These are phyloP conservation scores for Sprattus sprattus DNA, from an alignment of 2,113 vertebrate species.

Conservation along the genomic window DNA sequence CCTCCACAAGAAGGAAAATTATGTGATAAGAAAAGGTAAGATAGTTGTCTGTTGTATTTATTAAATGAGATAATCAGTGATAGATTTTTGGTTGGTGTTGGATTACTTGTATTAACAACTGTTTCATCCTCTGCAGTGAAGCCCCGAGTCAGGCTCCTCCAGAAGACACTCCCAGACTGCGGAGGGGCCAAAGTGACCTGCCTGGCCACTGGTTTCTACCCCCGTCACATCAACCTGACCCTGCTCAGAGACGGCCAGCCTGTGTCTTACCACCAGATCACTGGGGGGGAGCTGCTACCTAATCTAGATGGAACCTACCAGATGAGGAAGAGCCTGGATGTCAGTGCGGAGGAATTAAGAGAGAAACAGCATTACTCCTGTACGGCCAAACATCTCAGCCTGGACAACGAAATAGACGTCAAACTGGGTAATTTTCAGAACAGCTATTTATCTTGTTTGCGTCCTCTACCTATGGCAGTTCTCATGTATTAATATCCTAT, in stretches of 20 bases:
- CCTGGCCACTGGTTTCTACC: no score
- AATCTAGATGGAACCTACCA: no score
- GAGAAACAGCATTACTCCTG: background rate
- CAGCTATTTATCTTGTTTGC: background rate
- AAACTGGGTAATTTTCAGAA: background rate
- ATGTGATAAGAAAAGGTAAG: background rate
- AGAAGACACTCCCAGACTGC: no score
- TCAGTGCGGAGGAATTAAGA: background rate
- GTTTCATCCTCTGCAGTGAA: background rate
- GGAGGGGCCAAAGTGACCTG: no score
- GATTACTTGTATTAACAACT: background rate
- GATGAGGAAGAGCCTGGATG: conserved; percentile 19
- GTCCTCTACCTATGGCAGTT: background rate
- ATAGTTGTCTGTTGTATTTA: no score
- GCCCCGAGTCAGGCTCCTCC: background rate
- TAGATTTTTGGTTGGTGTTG: no score
- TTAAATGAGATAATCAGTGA: no score
- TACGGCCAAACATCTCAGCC: background rate
- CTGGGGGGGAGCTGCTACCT: no score
- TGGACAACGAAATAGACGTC: background rate
- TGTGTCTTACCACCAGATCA: no score
- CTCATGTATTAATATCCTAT: background rate
- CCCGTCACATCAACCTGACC: no score
- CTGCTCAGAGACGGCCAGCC: no score
- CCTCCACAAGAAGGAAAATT: background rate